Conservation (phyloP, 1,140 invertebrate genomes). For the Megalonaias nervosa region DNA sequence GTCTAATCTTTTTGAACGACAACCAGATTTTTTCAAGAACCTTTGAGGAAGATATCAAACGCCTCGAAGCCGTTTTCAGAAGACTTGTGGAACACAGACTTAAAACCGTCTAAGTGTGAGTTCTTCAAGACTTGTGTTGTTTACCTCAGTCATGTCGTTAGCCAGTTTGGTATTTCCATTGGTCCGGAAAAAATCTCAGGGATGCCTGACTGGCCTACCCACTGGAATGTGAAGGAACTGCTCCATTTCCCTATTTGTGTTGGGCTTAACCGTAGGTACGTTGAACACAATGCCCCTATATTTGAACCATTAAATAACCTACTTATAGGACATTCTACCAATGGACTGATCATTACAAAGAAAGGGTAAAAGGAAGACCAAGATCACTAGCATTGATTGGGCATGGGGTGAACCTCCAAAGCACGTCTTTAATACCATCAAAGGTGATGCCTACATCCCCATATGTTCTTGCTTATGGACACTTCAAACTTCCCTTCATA, state of each 20-base stretch:
- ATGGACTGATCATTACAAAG: conserved; percentile 4
- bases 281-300: conserved; percentile 55
- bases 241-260: conserved; percentile 71
- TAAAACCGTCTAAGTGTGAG: conserved; percentile 48
- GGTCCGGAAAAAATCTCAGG: no score
- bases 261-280: conserved; percentile 68
- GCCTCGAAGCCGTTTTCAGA: no score
- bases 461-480: conserved; percentile 41
- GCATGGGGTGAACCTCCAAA: conserved; percentile 39
- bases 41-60: conserved; percentile 14
- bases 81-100: conserved; percentile 28
- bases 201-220: conserved; percentile 44
- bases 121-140: conserved; percentile 63
- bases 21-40: conserved; percentile 41
- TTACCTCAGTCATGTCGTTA: no score
- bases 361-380: neutral
- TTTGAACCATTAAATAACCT: conserved; percentile 45
- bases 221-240: conserved; percentile 47
- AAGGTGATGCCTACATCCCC: no score
- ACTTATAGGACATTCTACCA: conserved; percentile 19
- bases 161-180: conserved; percentile 45
- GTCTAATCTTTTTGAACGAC: no score
- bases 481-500: conserved; percentile 36
- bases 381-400: conserved; percentile 25
- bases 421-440: no score